phyloP scores from a whole-genome alignment of 2,113 vertebrate species.

The Poeciliopsis turrubarensis region DNA sequence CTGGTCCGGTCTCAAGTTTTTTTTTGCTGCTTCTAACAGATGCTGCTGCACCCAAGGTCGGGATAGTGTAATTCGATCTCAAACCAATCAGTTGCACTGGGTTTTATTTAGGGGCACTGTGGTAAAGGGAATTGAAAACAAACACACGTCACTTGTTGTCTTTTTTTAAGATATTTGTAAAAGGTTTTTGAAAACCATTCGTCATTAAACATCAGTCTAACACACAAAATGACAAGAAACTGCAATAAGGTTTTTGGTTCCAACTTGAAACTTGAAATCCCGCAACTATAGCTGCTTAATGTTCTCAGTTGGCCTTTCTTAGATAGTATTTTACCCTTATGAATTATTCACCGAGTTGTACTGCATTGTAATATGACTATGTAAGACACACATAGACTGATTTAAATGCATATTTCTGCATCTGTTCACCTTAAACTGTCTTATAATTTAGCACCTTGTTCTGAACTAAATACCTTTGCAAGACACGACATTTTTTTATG shows the following conservation, averaged over 20 bases:
- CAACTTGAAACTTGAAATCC: neutral
- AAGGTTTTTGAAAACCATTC: no score
- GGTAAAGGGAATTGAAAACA: no score
- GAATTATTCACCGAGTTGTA: neutral
- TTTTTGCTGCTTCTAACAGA: no score
- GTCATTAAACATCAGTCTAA: neutral
- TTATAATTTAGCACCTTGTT: neutral
- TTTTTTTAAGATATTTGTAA: no score
- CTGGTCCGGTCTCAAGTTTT: neutral
- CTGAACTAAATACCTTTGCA: neutral
- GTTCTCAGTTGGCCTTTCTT: neutral
- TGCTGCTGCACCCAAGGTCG: neutral
- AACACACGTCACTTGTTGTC: no score
- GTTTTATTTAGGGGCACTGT: neutral
- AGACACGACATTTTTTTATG: neutral
- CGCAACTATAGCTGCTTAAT: no score
- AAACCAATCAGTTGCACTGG: neutral
- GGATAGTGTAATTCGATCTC: neutral
- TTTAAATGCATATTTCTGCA: no score
- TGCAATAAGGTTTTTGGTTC: neutral
- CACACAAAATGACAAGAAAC: neutral
- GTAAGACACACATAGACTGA: no score
- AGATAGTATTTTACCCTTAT: neutral
- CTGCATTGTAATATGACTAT: neutral
- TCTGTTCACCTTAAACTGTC: no score